Conservation (phyloP, 2,113 vertebrate genomes). For the Osmerus eperlanus region DNA sequence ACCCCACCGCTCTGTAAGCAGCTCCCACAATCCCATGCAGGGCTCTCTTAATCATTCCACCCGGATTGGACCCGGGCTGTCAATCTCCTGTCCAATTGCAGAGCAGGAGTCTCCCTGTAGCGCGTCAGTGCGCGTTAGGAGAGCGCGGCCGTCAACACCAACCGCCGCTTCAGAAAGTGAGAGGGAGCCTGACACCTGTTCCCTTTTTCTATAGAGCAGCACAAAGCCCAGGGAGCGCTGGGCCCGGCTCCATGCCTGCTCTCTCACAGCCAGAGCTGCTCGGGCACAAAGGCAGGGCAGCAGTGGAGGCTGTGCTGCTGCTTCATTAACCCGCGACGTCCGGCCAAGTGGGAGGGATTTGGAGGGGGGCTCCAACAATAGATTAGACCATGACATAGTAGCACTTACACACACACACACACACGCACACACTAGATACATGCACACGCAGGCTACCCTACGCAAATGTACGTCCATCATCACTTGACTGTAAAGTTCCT, state of each 20-base stretch:
- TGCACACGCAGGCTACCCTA: neutral
- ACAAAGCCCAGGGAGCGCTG: slow-evolving; percentile 37
- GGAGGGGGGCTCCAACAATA: too few species aligned
- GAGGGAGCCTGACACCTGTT: slow-evolving; percentile 31
- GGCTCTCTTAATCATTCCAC: slow-evolving; percentile 19
- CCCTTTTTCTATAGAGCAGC: slow-evolving; percentile 19
- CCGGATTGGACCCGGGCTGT: slow-evolving; percentile 4
- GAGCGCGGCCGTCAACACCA: neutral
- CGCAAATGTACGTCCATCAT: neutral
- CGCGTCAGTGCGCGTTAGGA: neutral
- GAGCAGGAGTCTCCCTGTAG: neutral
- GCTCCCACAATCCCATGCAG: slow-evolving; percentile 16
- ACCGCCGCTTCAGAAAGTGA: slow-evolving; percentile 4
- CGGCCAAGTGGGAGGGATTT: slow-evolving; percentile 31
- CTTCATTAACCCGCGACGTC: slow-evolving; percentile 55
- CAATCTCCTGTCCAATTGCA: neutral
- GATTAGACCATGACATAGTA: neutral
- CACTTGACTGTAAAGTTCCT: neutral
- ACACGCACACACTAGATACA: neutral
- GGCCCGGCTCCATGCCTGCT: slow-evolving; percentile 30
- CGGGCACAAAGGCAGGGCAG: slow-evolving; percentile 40
- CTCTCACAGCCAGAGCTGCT: slow-evolving; percentile 17
- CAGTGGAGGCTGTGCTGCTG: slow-evolving; percentile 35
- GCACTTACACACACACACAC: neutral
- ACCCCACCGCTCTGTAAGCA: slow-evolving; percentile 8